phyloP scores from a whole-genome alignment of 2,113 vertebrate species.

The Aix galericulata region DNA sequence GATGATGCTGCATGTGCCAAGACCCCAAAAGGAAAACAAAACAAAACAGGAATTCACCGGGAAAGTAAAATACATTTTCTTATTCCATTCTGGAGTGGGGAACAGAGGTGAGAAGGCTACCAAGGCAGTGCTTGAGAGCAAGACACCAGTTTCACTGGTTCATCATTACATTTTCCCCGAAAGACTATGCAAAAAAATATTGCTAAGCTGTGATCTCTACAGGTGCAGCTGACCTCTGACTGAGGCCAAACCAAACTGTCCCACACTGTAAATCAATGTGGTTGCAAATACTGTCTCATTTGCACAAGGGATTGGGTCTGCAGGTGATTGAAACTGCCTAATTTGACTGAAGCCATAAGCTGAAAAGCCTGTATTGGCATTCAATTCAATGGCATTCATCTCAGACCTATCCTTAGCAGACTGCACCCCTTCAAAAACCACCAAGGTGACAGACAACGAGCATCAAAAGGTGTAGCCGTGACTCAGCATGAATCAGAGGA shows the following conservation, averaged over 20 bases:
- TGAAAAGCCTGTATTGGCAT: neutral
- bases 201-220: neutral
- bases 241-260: neutral
- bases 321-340: neutral
- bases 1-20: constrained; percentile 84
- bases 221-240: neutral
- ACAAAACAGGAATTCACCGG: neutral
- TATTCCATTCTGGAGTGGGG: neutral
- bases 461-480: neutral
- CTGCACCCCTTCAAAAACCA: neutral
- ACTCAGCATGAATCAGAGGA: neutral
- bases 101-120: neutral
- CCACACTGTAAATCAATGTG: neutral
- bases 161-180: neutral
- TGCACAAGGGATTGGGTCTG: neutral
- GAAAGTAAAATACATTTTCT: neutral
- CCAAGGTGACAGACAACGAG: neutral
- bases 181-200: neutral
- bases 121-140: neutral
- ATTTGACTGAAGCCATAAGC: neutral
- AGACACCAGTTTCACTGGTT: neutral
- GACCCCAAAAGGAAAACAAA: constrained; percentile 30
- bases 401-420: neutral
- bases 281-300: neutral
- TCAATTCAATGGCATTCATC: too few relatives aligned